Base-by-base conservation (phyloP, 2,888 invertebrate genomes). In the Ryuthela nishihirai region DNA sequence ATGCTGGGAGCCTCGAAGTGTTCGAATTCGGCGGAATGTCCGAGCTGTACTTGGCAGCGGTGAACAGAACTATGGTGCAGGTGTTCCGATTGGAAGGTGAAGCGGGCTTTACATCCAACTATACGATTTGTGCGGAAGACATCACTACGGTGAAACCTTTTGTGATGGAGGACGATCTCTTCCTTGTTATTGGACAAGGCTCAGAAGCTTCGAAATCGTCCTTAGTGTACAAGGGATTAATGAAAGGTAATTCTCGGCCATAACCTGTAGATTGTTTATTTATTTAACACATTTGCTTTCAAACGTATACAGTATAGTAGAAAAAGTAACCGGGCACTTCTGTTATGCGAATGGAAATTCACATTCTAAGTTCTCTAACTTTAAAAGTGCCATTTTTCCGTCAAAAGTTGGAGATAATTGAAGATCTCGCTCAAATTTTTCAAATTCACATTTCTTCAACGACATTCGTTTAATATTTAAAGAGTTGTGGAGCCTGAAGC, bases 201-300 rank as follows among this genome's bases (percentile, higher is more conserved):
- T 24, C 21, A 12, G 20, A 34, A n/a, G 9, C 3, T 3, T 7
- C 12, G 3, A 40, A 48, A 3, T 3, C 23, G 4, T 43, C 59
- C 3, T 43, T 53, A 3, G n/a, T 59, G 4, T 59, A 53, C 43
- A 59, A 48, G 39, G 59, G 59, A 9, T 15, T 48, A 44, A 39
- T 35, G 1, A 38, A 59, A 59, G 59, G 59, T 43, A 47, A 34
- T n/a, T n/a, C n/a, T n/a, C n/a, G n/a, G n/a, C n/a, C n/a, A n/a
- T n/a, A n/a, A n/a, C n/a, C n/a, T n/a, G n/a, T n/a, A n/a, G n/a
- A n/a, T n/a, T n/a, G n/a, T n/a, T n/a, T n/a, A n/a, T n/a, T n/a
- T n/a, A n/a, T n/a, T n/a, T n/a, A n/a, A n/a, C n/a, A n/a, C n/a
- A n/a, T n/a, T n/a, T n/a, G n/a, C n/a, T n/a, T n/a, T n/a, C n/a